phyloP scores from a whole-genome alignment of 2,888 invertebrate genomes.

The Drosophila acutilabella region DNA sequence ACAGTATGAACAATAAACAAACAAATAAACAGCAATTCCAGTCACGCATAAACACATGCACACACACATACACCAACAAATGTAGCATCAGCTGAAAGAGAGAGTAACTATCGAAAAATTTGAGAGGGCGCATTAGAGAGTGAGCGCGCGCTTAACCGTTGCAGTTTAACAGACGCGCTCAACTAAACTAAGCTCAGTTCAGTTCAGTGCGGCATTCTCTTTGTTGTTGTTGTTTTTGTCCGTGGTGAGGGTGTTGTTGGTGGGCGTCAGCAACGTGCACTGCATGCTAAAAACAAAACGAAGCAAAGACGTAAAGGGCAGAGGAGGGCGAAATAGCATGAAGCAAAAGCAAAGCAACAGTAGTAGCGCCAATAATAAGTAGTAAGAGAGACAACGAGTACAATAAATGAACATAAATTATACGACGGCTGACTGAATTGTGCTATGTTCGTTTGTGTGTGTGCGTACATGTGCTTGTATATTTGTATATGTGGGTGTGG shows the following conservation, averaged over 20 bases:
- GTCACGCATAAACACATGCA: constrained; percentile 67
- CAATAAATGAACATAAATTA: constrained; percentile 67
- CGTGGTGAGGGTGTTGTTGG: not conserved
- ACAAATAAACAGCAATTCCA: constrained; percentile 64
- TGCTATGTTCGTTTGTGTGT: constrained; percentile 1
- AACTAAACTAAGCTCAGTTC: constrained; percentile 66
- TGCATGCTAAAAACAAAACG: constrained; percentile 49
- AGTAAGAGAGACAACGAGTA: constrained; percentile 42
- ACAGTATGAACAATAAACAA: constrained; percentile 39
- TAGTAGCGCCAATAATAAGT: constrained; percentile 9
- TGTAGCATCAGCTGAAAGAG: constrained; percentile 30
- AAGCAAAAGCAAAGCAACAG: constrained; percentile 36
- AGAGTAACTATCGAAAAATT: constrained; percentile 19
- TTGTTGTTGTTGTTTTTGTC: constrained; percentile 11
- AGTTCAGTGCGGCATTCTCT: constrained; percentile 41
- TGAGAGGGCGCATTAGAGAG: constrained; percentile 17
- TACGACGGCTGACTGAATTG: constrained; percentile 34
- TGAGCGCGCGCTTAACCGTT: not conserved
- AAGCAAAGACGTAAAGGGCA: not conserved
- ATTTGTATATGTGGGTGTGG: constrained; percentile 12
- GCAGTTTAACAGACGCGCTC: constrained; percentile 41
- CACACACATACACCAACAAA: constrained; percentile 7
- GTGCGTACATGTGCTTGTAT: constrained; percentile 7
- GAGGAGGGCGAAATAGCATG: constrained; percentile 15
- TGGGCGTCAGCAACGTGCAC: constrained; percentile 46